Conservation (phyloP, 2,797 vertebrate species). For the Helicolenus hilgendorfi region DNA sequence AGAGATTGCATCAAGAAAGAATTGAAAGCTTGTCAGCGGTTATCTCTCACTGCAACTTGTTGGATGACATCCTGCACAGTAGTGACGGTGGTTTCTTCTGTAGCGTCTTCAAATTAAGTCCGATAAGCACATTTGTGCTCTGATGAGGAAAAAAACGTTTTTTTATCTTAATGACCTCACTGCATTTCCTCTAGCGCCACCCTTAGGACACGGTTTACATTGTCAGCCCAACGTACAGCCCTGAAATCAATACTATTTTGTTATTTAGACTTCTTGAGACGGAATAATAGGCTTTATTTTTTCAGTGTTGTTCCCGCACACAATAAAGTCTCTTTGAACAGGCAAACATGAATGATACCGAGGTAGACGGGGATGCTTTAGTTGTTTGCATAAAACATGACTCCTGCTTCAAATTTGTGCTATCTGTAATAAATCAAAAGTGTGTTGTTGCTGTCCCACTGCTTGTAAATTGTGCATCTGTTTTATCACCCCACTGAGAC, state of each 20-base stretch:
- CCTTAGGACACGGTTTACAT: neutral
- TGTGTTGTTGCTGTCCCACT: conserved; percentile 44
- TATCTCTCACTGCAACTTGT: neutral
- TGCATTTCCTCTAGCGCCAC: neutral
- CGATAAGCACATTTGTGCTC: conserved; percentile 27
- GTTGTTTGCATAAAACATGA: conserved; percentile 38
- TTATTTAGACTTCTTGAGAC: neutral
- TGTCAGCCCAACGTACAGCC: neutral
- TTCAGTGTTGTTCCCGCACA: neutral
- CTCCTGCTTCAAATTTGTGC: conserved; percentile 36
- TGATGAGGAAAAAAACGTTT: neutral
- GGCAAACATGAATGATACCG: conserved; percentile 13
- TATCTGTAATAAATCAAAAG: conserved; percentile 61
- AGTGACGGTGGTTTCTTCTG: neutral
- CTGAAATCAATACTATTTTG: neutral
- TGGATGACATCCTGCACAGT: neutral
- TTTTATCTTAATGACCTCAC: conserved; percentile 4
- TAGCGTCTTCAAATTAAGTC: neutral
- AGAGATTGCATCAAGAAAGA: conserved; percentile 18
- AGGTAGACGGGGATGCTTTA: conserved; percentile 4
- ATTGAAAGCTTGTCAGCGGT: conserved; percentile 15
- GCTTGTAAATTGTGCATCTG: conserved; percentile 80
- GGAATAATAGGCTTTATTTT: neutral
- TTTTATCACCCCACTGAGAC: conserved; percentile 73
- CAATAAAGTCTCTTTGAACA: conserved; percentile 27